Evolutionary conservation across 2,888 invertebrate genomes (phyloP).

Genomic region (Choreutis nemorana): DNA sequence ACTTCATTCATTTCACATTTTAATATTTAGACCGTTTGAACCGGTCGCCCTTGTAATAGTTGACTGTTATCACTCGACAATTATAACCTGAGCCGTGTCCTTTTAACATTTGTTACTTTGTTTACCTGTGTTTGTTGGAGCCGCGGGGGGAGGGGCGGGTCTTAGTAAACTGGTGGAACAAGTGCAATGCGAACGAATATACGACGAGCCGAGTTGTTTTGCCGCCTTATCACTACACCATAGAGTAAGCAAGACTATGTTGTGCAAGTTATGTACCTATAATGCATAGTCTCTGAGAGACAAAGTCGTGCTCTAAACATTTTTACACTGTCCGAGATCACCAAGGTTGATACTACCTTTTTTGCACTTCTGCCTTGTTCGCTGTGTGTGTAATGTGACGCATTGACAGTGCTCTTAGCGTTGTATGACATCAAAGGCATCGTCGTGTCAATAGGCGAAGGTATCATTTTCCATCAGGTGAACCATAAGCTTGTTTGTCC

Average conservation of each 20-base stretch:
- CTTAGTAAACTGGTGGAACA: constrained; percentile 39
- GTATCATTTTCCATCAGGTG: too few species aligned
- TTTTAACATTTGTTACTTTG: constrained; percentile 18
- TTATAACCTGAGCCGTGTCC: constrained; percentile 28
- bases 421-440: too few species aligned
- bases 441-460: too few species aligned
- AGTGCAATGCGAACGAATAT: constrained; percentile 65
- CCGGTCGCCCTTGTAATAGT: constrained; percentile 67
- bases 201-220: constrained; percentile 62
- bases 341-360: too few species aligned
- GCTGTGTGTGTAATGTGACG: too few species aligned
- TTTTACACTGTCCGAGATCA: too few species aligned
- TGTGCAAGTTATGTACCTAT: background rate
- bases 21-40: constrained; percentile 58
- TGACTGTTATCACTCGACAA: constrained; percentile 58
- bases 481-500: too few species aligned
- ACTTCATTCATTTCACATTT: too few species aligned
- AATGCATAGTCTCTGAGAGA: too few species aligned
- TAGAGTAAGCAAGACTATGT: background rate
- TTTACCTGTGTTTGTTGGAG: constrained; percentile 18
- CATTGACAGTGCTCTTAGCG: too few species aligned
- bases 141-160: constrained; percentile 29
- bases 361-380: too few species aligned
- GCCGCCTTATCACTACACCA: constrained; percentile 56
- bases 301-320: too few species aligned